phyloP scores from a whole-genome alignment of 2,888 invertebrate species.

The Carcina quercana region DNA sequence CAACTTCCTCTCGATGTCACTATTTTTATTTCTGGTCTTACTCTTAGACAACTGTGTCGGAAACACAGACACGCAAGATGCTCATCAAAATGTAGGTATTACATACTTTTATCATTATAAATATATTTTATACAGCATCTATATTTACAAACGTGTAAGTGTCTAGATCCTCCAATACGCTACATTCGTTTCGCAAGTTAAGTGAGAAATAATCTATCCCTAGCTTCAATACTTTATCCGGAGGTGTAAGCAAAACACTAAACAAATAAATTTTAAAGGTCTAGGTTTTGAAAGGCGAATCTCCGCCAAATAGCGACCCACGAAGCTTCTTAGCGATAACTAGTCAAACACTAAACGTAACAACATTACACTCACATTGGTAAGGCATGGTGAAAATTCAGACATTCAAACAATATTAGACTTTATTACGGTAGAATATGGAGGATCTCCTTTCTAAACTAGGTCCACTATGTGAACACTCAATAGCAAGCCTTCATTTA shows the following conservation, averaged over 20 bases:
- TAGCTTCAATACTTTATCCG: too few species aligned
- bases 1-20: slow-evolving; percentile 53
- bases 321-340: too few species aligned
- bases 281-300: too few species aligned
- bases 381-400: too few species aligned
- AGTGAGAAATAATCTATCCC: too few species aligned
- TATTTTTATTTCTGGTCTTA: slow-evolving; percentile 68
- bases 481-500: slow-evolving; percentile 42
- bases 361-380: too few species aligned
- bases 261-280: too few species aligned
- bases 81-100: slow-evolving; percentile 49
- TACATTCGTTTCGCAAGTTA: slow-evolving; percentile 4
- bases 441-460: slow-evolving; percentile 30
- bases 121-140: slow-evolving; percentile 62
- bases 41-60: slow-evolving; percentile 62
- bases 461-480: slow-evolving; percentile 56
- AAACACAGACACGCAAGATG: slow-evolving; percentile 60
- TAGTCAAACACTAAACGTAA: too few species aligned
- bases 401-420: too few species aligned
- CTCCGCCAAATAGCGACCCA: too few species aligned
- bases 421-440: slow-evolving; percentile 1
- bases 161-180: slow-evolving; percentile 36
- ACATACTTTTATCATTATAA: slow-evolving; percentile 50
- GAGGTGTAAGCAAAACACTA: too few species aligned
- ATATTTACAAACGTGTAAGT: slow-evolving; percentile 63